Conservation (phyloP, 2,797 vertebrate species). For the Anolis apletophallus region DNA sequence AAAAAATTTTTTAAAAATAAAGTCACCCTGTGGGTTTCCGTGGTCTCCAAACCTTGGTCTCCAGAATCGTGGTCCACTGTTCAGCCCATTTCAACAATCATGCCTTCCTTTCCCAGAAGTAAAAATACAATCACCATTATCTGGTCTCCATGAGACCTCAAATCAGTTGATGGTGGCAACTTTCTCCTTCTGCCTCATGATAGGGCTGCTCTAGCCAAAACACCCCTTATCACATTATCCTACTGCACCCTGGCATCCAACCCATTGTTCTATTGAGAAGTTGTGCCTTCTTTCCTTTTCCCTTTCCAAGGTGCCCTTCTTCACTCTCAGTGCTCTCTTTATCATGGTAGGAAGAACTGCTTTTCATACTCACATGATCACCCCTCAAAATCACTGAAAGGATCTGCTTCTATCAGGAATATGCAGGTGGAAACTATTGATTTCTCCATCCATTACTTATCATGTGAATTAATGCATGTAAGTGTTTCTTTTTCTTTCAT, state of each 20-base stretch:
- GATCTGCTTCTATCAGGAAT: slow-evolving; percentile 42
- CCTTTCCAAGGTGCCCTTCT: slow-evolving; percentile 39
- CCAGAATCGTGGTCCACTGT: no score
- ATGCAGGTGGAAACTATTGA: slow-evolving; percentile 45
- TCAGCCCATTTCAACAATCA: not conserved
- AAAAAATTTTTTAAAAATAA: no score
- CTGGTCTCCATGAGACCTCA: not conserved
- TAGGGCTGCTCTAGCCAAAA: not conserved
- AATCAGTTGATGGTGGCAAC: not conserved
- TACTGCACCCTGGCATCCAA: not conserved
- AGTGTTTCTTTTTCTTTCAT: slow-evolving; percentile 39
- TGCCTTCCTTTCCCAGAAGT: not conserved
- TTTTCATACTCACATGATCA: not conserved
- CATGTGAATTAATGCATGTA: slow-evolving; percentile 32
- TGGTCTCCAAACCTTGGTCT: no score
- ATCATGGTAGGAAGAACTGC: slow-evolving; percentile 34
- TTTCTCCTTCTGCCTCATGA: not conserved
- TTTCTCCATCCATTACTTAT: slow-evolving; percentile 42
- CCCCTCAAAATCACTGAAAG: slow-evolving; percentile 52
- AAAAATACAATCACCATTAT: not conserved
- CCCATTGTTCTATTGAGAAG: not conserved
- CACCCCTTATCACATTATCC: not conserved
- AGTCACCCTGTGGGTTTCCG: no score
- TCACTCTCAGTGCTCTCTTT: not conserved
- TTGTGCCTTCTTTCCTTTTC: not conserved